Evolutionary conservation across 2,797 vertebrate species (phyloP), one percentile per base, ranked within the genome.

Genomic region (Platyrinchus mystaceus): DNA sequence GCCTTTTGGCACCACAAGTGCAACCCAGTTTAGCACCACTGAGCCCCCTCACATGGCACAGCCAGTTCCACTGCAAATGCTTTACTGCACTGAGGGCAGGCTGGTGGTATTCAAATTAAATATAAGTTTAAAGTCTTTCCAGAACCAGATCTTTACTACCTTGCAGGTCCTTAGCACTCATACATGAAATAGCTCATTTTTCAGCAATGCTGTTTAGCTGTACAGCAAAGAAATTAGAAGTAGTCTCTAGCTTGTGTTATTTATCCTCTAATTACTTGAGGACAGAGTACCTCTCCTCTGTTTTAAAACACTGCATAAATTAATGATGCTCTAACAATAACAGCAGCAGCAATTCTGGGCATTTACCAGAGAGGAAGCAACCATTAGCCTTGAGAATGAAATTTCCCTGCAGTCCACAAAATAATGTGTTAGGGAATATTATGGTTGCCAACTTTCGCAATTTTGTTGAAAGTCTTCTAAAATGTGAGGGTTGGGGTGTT

Each of bases 391-490:
- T 79, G 79, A 91, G 93, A 95, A 91, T 68, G 84, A 95, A 95
- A 94, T 83, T 93, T 93, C 82, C 55, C 69, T 88, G 79, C 58
- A 88, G 79, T 94, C 79, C 91, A 93, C 92, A 89, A 81, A 94
- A 93, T 93, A 66, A 70, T 69, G 76, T 91, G 87, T 93, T 91
- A 93, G 94, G 87, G 84, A 95, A 88, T 68, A 58, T 4, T 36
- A 91, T 9, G 23, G 58, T 50, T 95, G 92, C 89, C 91, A 96
- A 69, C 82, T 96, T 93, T 69, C 0, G 5, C 69, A 95, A 89
- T 95, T 94, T 93, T 90, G 59, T 86, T 86, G 69, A 37, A 96
- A 93, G 89, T 92, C 62, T 11, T 87, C 76, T 92, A 69, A 93
- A 86, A 86, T 73, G 63, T 34, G 73, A 91, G 93, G 66, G 39